phyloP scores from a whole-genome alignment of 2,888 invertebrate genomes.

The Leptinotarsa peninsularis region DNA sequence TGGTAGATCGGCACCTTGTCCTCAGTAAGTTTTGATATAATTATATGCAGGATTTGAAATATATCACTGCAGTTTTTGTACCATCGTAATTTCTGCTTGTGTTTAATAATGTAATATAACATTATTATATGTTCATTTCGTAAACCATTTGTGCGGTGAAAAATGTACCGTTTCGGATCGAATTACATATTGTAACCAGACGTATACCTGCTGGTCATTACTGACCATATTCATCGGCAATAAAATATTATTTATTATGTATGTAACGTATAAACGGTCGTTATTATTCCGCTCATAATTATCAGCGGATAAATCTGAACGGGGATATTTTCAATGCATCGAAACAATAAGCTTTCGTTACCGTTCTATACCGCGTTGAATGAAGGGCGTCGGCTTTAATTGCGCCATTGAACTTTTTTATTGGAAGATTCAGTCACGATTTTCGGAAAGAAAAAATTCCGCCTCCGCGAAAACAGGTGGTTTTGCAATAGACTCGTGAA shows the following conservation, averaged over 20 bases:
- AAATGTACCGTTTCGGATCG: background rate
- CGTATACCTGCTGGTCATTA: background rate
- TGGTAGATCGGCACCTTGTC: too few species aligned
- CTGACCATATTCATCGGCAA: constrained; percentile 6
- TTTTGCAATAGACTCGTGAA: too few species aligned
- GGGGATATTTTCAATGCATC: constrained; percentile 15
- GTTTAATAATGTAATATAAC: too few species aligned
- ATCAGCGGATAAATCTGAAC: constrained; percentile 19
- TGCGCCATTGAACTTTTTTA: constrained; percentile 14
- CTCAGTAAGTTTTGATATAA: too few species aligned
- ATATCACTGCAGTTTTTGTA: background rate
- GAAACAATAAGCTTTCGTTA: constrained; percentile 25
- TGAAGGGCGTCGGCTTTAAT: constrained; percentile 25
- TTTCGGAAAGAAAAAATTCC: background rate
- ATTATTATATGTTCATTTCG: too few species aligned
- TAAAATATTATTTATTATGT: constrained; percentile 8
- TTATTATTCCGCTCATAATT: constrained; percentile 25
- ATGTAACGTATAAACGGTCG: constrained; percentile 7
- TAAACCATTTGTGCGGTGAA: background rate
- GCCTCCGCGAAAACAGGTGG: background rate
- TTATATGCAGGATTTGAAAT: too few species aligned
- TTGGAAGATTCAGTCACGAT: constrained; percentile 20
- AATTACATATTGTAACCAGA: background rate
- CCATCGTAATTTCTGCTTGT: background rate
- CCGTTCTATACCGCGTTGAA: constrained; percentile 10